Evolutionary conservation across 2,113 vertebrate species (phyloP).

Genomic region (Acrocephalus kingi): DNA sequence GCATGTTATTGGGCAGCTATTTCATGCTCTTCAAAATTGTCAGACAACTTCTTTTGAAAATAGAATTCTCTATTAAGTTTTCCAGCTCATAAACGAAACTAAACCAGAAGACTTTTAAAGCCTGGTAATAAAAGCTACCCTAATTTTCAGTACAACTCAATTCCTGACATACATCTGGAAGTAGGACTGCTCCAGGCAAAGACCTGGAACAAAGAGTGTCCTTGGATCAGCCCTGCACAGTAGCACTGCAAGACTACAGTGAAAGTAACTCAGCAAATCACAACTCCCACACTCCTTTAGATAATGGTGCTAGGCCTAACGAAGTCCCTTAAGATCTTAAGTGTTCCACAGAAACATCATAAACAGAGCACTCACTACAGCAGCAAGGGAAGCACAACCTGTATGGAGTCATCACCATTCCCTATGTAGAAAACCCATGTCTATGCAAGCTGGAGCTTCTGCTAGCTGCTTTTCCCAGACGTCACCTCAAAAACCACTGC

Average conservation of each 20-base stretch:
- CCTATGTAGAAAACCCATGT: background rate
- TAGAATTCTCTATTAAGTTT: background rate
- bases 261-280: background rate
- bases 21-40: background rate
- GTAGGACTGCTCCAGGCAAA: background rate
- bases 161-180: slow-evolving; percentile 20
- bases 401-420: background rate
- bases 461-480: background rate
- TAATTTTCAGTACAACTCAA: background rate
- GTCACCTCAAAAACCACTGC: background rate
- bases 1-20: background rate
- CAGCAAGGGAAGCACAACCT: background rate
- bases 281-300: background rate
- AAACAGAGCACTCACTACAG: background rate
- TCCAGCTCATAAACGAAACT: background rate
- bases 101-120: background rate
- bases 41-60: background rate
- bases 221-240: background rate
- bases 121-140: background rate
- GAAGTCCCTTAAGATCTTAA: background rate
- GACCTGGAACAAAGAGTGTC: background rate
- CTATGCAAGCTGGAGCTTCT: background rate
- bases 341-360: background rate
- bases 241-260: background rate
- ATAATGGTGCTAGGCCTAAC: background rate